Conservation (phyloP, 2,797 vertebrate genomes). For the Pelobates cultripes region DNA sequence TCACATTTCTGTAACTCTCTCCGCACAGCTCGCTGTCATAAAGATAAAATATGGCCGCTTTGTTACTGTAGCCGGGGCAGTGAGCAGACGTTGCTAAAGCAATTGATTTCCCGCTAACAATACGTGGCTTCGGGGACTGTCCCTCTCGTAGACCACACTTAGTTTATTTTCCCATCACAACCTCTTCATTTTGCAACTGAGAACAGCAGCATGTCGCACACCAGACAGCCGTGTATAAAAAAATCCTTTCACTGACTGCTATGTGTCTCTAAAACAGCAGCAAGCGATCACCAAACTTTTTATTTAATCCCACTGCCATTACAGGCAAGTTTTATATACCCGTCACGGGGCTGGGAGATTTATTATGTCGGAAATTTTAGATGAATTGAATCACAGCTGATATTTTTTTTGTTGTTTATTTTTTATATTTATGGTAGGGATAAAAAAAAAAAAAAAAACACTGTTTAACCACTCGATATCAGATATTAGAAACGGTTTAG, state of each 20-base stretch:
- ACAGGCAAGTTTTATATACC: not conserved
- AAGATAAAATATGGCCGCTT: conserved; percentile 9
- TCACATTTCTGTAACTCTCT: not conserved
- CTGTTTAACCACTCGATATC: too few species aligned
- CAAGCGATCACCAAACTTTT: too few species aligned
- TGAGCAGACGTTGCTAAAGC: not conserved
- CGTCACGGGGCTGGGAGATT: too few species aligned
- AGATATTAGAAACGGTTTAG: too few species aligned
- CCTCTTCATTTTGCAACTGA: not conserved
- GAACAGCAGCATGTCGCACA: not conserved
- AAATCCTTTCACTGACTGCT: not conserved
- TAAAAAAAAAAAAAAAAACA: too few species aligned
- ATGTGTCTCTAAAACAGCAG: not conserved
- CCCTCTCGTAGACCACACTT: not conserved
- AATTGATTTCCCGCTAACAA: not conserved
- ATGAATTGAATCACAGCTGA: too few species aligned
- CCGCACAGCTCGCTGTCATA: conserved; percentile 3
- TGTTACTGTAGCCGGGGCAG: not conserved
- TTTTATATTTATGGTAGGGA: too few species aligned
- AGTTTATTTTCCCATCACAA: not conserved
- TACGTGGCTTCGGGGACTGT: not conserved
- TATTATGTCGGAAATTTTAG: too few species aligned
- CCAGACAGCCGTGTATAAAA: not conserved
- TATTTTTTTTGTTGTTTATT: too few species aligned
- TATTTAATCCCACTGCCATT: not conserved